Evolutionary conservation across 2,797 vertebrate genomes (phyloP), one percentile per base, ranked within the genome.

Genomic region (Amblyopsis hoosieri): DNA sequence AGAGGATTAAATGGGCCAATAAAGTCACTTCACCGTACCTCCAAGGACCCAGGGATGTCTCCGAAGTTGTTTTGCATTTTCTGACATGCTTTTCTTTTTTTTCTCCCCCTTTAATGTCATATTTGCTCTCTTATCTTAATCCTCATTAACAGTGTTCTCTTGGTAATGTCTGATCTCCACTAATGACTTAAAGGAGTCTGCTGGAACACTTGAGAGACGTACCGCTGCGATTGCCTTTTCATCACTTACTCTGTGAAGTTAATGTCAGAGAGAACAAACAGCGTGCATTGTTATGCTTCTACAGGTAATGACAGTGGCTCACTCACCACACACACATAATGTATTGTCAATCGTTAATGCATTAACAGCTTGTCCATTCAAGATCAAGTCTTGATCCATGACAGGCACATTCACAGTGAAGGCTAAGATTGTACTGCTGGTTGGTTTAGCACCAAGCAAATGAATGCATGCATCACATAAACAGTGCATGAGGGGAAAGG

Each of bases 1-100:
- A 78, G 72, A 61, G 59, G 62, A 85, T 85, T 86, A 87, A 87
- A 82, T 54, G 33, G 73, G 72, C 76, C 77, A 85, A 85, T 84
- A 79, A 82, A 86, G 78, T 76, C 80, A 23, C 65, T 74, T 60
- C 54, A 64, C 60, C 64, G 54, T 71, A 83, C 66, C 69, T 74
- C 65, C 56, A 69, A 78, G 57, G 64, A 75, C 46, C 53, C 60
- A 52, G 61, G 74, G 75, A 82, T 60, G 71, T 73, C 17, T 60
- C 53, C 56, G 62, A 62, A 78, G 58, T 37, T 1, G 46, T 29
- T 42, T 72, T 73, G 61, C 60, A 60, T 75, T 47, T 63, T 53
- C 53, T 76, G 48, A 47, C 48, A 11, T 48, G 42, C 55, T 45
- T 33, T 45, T 11, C 12, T 31, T 53, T 47, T 46, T n/a, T 10